Percentiles rank a stretch among this genome's conserved stretches.
phyloP scores from a whole-genome alignment of 1,140 invertebrate genomes.

The Drosophila rhopaloa region DNA sequence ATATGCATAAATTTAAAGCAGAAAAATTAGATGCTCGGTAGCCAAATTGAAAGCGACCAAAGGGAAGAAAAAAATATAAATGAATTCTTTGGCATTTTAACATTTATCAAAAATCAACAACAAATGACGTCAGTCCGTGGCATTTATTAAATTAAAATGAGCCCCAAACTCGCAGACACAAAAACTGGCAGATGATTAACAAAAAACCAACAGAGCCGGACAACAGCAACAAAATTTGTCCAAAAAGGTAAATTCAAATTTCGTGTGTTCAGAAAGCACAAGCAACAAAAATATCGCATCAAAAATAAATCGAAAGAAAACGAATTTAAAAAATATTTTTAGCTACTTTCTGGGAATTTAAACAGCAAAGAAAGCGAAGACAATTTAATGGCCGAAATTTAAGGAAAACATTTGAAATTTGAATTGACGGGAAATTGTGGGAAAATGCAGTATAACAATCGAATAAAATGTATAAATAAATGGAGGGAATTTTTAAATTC shows the following conservation, averaged over 20 bases:
- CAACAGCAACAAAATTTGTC: constrained; percentile 29
- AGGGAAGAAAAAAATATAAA: constrained; percentile 7
- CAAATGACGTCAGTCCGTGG: constrained; percentile 70
- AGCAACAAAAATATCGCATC: constrained; percentile 12
- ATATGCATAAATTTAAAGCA: constrained; percentile 47
- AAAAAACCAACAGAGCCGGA: constrained; percentile 24
- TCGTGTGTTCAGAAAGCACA: constrained; percentile 7
- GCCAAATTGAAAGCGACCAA: constrained; percentile 23
- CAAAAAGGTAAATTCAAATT: constrained; percentile 44
- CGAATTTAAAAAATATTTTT: constrained; percentile 26
- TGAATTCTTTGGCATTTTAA: constrained; percentile 57
- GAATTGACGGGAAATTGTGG: neutral
- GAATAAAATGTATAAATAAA: neutral
- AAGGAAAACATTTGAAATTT: constrained; percentile 28
- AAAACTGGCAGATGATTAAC: constrained; percentile 50
- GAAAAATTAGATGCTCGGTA: constrained; percentile 41
- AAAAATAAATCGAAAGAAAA: constrained; percentile 29
- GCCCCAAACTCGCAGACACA: constrained; percentile 38
- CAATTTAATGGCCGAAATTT: constrained; percentile 18
- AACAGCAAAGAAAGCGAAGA: constrained; percentile 17
- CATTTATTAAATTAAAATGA: constrained; percentile 66
- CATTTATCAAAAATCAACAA: constrained; percentile 66
- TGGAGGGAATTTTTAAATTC: neutral
- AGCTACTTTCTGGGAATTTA: constrained; percentile 24
- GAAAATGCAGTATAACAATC: neutral